phyloP scores from a whole-genome alignment of 2,888 invertebrate species.

The Amiota mariae region DNA sequence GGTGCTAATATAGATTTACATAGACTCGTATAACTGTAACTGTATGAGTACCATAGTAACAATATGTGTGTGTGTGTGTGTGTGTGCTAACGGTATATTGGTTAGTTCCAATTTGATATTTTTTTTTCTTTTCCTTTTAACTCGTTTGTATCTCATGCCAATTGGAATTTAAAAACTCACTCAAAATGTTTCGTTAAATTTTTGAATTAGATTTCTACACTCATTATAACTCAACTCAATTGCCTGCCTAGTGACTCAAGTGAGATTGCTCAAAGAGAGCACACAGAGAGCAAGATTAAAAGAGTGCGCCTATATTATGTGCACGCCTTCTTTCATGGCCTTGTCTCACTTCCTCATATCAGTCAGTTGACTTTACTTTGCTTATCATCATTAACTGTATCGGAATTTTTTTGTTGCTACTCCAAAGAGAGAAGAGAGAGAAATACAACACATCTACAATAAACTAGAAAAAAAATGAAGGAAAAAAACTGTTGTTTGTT shows the following conservation, averaged over 20 bases:
- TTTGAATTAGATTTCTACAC: conserved; percentile 36
- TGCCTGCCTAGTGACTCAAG: conserved; percentile 47
- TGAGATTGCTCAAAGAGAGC: not conserved
- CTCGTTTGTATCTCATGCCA: conserved; percentile 38
- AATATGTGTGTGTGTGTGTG: conserved; percentile 17
- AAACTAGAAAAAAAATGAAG: conserved; percentile 12
- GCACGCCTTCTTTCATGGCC: conserved; percentile 36
- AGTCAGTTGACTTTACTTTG: conserved; percentile 40
- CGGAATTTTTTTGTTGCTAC: conserved; percentile 49
- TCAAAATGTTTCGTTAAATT: conserved; percentile 50
- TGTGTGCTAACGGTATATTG: conserved; percentile 14
- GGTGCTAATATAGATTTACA: conserved; percentile 19
- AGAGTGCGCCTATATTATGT: not conserved
- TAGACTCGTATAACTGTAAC: not conserved
- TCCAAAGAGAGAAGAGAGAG: conserved; percentile 34
- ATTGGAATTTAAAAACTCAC: conserved; percentile 29
- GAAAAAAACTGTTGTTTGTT: conserved; percentile 46
- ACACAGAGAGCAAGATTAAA: too few species aligned
- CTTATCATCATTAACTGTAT: conserved; percentile 61
- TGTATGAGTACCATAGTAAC: too few species aligned
- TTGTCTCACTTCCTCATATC: conserved; percentile 35
- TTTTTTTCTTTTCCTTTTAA: conserved; percentile 1
- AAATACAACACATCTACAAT: conserved; percentile 14
- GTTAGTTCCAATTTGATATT: not conserved
- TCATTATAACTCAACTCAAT: not conserved